These are phyloP conservation scores for Phenganax subtilis DNA, from an alignment of 92 coral and sea anemone species.

Conservation along the genomic window DNA sequence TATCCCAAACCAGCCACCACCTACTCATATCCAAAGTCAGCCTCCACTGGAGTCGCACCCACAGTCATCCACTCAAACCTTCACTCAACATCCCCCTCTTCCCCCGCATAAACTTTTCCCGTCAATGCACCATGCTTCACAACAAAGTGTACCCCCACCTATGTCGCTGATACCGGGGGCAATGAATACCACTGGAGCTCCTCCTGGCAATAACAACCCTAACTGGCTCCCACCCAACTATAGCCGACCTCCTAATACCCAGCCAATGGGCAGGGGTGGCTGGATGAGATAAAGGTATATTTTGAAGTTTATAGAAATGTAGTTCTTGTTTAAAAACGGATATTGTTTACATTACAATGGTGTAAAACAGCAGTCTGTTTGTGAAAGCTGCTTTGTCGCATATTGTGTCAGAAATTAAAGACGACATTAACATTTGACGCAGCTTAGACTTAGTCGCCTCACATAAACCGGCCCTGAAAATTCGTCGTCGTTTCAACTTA, in stretches of 20 bases:
- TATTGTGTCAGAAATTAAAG: too few relatives aligned
- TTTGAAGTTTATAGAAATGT: not conserved
- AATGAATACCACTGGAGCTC: constrained; percentile 9
- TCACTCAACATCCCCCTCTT: constrained; percentile 1
- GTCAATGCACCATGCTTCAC: not conserved
- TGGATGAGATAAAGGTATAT: constrained; percentile 71
- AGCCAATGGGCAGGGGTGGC: constrained; percentile 71
- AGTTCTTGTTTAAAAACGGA: not conserved
- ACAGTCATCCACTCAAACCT: not conserved
- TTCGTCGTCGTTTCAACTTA: too few relatives aligned
- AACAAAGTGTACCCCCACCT: constrained; percentile 1
- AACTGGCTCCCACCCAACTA: constrained; percentile 18
- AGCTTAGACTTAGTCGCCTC: too few relatives aligned
- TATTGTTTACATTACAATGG: too few relatives aligned
- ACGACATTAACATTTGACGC: too few relatives aligned
- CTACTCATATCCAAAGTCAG: constrained; percentile 16
- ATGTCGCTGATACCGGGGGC: not conserved
- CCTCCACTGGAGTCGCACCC: not conserved
- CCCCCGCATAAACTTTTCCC: constrained; percentile 17
- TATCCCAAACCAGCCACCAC: constrained; percentile 45
- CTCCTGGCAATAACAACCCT: constrained; percentile 1
- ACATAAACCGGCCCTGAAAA: too few relatives aligned
- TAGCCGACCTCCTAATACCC: constrained; percentile 33
- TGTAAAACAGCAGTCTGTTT: too few relatives aligned
- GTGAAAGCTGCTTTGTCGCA: too few relatives aligned